Percentiles rank a stretch among this genome's conserved stretches.
Conservation (phyloP, 2,113 vertebrate genomes). For the Aspiorhynchus laticeps region DNA sequence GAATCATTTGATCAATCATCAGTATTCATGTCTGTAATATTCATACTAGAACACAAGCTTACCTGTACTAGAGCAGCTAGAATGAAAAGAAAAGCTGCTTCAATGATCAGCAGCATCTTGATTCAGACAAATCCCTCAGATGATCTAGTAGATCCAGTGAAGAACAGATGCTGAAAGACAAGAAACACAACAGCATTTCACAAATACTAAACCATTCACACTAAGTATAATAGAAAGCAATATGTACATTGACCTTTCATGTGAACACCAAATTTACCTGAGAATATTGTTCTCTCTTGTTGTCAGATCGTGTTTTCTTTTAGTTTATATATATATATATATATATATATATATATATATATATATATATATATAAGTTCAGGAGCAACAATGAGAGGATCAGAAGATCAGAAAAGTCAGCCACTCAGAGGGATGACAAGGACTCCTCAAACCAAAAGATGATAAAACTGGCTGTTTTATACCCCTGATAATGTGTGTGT, state of each 20-base stretch:
- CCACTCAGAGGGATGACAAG: background rate
- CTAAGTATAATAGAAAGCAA: background rate
- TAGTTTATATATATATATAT: too few relatives aligned
- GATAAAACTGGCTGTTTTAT: background rate
- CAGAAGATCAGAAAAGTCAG: background rate
- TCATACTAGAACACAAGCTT: too few relatives aligned
- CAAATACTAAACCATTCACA: background rate
- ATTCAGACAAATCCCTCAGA: background rate
- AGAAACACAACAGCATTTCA: background rate
- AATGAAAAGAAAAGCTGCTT: too few relatives aligned
- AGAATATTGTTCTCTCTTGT: background rate
- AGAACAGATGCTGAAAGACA: background rate
- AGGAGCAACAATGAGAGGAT: background rate
- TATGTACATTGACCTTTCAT: background rate
- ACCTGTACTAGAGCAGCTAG: too few relatives aligned
- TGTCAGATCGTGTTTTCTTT: background rate
- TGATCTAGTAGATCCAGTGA: background rate
- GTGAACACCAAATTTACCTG: background rate
- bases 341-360: too few relatives aligned
- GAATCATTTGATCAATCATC: too few relatives aligned
- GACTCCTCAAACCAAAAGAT: background rate
- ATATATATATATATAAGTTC: too few relatives aligned
- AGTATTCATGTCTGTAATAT: too few relatives aligned
- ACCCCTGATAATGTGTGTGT: background rate
- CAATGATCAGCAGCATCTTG: background rate